Evolutionary conservation across 2,888 invertebrate genomes (phyloP), one percentile per base, ranked within the genome.

Genomic region (Unio delphinus): DNA sequence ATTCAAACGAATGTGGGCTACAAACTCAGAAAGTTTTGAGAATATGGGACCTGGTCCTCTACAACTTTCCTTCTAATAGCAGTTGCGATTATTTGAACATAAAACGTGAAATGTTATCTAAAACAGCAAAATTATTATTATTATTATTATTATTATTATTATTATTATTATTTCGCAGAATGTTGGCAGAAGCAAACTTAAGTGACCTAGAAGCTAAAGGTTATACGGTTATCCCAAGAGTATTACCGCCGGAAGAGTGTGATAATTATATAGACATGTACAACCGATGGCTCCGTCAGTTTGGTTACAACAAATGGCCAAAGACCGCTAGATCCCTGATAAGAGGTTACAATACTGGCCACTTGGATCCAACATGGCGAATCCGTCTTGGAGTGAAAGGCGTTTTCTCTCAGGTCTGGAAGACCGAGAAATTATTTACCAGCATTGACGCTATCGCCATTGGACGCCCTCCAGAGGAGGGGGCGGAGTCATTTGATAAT

Each of bases 361-460:
- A 83, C 71, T 69, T 77, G n/a, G 74, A 76, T 5, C 55, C 79
- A 1, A 70, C 81, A 3, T 85, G 85, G 85, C 54, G 60, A 17
- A 73, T 75, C 28, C 66, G 85, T 1, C 71, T 82, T 11, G 65
- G 73, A 55, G 73, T 68, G 18, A 82, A 82, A 58, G 65, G 68
- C 3, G 79, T 86, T 7, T 86, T 85, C 71, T 67, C 76, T 4
- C 67, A 76, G 18, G 28, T 86, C 4, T 86, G 84, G 84, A 76
- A 77, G 15, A 85, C 86, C 15, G 80, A 83, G 0, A 86, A 86
- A 64, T 76, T 86, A 11, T 67, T 82, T 45, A 79, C 81, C 4
- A 84, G 84, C 71, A 68, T 80, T 61, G 86, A 86, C 64, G 82
- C 80, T n/a, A 76, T 86, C 8, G 80, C 83, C 5, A 74, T 85